Conservation (phyloP, 37 sponge, comb jelly and placozoan genomes). For the Hormiphora californensis region DNA sequence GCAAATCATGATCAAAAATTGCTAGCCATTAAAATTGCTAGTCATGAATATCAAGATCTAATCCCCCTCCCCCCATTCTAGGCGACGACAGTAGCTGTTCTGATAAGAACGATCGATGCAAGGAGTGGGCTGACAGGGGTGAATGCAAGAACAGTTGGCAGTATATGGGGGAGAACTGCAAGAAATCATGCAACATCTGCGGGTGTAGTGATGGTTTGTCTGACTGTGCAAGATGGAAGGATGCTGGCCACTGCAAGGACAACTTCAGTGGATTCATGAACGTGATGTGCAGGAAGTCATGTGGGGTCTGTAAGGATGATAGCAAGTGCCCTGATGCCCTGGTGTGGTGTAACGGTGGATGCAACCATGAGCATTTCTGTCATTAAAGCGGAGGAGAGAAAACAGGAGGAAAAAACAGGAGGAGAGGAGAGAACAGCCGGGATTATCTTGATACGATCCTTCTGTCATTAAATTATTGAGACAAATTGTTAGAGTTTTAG, state of each 20-base stretch:
- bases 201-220: neutral
- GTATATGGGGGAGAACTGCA: neutral
- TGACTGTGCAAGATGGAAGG: neutral
- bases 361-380: slow-evolving; percentile 5
- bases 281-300: neutral
- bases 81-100: neutral
- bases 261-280: neutral
- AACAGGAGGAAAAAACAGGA: too few species aligned
- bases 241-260: neutral
- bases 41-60: too few species aligned
- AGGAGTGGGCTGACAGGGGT: neutral
- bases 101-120: neutral
- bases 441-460: too few species aligned
- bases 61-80: too few species aligned
- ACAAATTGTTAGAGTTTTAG: too few species aligned
- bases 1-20: too few species aligned
- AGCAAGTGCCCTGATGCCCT: neutral
- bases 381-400: neutral
- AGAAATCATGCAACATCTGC: neutral
- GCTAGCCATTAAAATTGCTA: too few species aligned
- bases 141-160: neutral
- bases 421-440: too few species aligned
- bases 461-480: too few species aligned
- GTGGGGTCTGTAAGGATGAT: neutral
- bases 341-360: neutral